Conservation (phyloP, 2,113 vertebrate species). For the Illadopsis cleaveri region DNA sequence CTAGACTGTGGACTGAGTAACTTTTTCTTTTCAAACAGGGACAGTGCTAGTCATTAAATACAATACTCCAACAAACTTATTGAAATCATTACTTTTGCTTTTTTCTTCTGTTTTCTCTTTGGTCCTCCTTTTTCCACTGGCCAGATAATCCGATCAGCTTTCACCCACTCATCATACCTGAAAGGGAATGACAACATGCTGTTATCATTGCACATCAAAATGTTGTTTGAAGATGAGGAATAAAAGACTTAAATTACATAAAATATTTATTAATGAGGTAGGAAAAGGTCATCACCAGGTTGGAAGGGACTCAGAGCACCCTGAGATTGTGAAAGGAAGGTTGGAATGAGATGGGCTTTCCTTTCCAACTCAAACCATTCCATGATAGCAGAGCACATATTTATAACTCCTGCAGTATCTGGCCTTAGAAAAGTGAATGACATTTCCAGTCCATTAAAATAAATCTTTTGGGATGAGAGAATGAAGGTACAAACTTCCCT, state of each 20-base stretch:
- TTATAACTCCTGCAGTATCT: background rate
- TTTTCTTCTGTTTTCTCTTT: conserved; percentile 93
- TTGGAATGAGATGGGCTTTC: background rate
- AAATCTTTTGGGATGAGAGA: background rate
- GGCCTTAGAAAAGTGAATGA: background rate
- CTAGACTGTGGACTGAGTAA: background rate
- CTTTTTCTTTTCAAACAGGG: background rate
- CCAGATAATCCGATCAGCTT: conserved; percentile 98
- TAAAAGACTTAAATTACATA: background rate
- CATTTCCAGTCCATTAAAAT: background rate
- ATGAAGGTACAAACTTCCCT: background rate
- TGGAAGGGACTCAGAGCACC: background rate
- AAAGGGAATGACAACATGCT: background rate
- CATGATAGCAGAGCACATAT: accelerated
- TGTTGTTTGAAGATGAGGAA: background rate
- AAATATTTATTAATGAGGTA: background rate
- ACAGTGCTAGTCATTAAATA: background rate
- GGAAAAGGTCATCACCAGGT: background rate
- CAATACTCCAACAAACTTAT: background rate
- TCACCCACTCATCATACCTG: conserved; percentile 99
- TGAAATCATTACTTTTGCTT: conserved; percentile 83
- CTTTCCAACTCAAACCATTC: background rate
- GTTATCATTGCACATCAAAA: background rate
- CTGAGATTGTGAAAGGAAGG: background rate
- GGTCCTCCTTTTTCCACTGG: conserved; percentile 91